phyloP scores from a whole-genome alignment of 1,140 invertebrate genomes.

The Drosophila teissieri region DNA sequence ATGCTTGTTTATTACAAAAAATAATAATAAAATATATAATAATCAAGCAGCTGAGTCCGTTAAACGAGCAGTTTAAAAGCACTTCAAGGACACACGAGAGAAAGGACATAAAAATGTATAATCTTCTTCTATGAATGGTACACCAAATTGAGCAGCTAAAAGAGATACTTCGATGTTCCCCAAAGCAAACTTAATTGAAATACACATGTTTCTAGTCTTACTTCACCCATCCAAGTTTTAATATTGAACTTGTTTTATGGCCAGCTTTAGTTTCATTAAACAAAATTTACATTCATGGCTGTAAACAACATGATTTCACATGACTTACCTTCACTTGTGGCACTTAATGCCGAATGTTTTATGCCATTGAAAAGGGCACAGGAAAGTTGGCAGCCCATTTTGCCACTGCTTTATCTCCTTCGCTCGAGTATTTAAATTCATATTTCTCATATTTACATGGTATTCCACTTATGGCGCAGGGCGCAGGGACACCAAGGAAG shows the following conservation, averaged over 20 bases:
- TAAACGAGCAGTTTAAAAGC: constrained; percentile 23
- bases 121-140: neutral
- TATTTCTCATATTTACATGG: constrained; percentile 59
- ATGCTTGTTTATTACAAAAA: constrained; percentile 44
- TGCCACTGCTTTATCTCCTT: constrained; percentile 19
- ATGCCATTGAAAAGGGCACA: constrained; percentile 17
- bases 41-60: constrained; percentile 22
- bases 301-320: constrained; percentile 8
- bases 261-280: constrained; percentile 1
- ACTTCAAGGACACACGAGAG: constrained; percentile 10
- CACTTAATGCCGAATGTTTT: constrained; percentile 33
- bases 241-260: neutral
- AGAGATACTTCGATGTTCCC: too few species aligned
- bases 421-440: constrained; percentile 56
- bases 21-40: constrained; percentile 23
- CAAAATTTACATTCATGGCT: constrained; percentile 1
- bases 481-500: constrained; percentile 6
- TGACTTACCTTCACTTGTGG: constrained; percentile 15
- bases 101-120: constrained; percentile 1
- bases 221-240: neutral
- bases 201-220: too few species aligned
- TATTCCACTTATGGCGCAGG: constrained; percentile 53
- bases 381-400: constrained; percentile 1
- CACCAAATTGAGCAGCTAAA: too few species aligned
- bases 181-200: too few species aligned